phyloP scores from a whole-genome alignment of 2,113 vertebrate species.

The Eidolon helvum region DNA sequence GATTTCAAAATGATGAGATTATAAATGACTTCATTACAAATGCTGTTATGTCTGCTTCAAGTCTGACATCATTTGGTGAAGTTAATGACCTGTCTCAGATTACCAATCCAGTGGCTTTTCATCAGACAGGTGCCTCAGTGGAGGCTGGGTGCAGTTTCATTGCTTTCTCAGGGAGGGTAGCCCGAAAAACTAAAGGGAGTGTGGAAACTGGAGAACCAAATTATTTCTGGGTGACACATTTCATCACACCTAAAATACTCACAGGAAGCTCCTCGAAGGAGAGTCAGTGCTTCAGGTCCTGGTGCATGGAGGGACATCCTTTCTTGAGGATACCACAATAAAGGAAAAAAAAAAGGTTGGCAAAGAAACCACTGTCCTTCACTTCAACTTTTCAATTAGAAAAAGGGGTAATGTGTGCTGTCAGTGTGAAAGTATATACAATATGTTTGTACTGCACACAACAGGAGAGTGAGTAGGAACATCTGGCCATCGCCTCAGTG shows the following conservation, averaged over 20 bases:
- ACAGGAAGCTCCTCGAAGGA: neutral
- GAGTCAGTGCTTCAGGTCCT: neutral
- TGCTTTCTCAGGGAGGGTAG: neutral
- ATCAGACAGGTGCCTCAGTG: conserved; percentile 32
- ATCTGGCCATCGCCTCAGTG: conserved; percentile 88
- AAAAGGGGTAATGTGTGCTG: conserved; percentile 86
- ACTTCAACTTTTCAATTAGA: conserved; percentile 82
- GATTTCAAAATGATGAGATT: conserved; percentile 61
- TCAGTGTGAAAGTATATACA: conserved; percentile 86
- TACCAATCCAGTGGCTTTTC: conserved; percentile 30
- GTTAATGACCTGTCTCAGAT: conserved; percentile 57
- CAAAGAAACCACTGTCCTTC: conserved; percentile 84
- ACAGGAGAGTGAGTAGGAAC: conserved; percentile 85
- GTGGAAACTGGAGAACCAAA: neutral
- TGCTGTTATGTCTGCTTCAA: conserved; percentile 68
- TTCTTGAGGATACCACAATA: conserved; percentile 54
- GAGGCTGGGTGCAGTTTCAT: neutral
- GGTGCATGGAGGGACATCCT: neutral
- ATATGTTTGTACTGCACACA: conserved; percentile 86
- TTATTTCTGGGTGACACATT: conserved; percentile 47
- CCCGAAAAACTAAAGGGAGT: neutral
- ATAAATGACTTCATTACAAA: conserved; percentile 59
- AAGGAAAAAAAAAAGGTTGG: conserved; percentile 68
- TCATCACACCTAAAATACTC: neutral
- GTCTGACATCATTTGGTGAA: conserved; percentile 54